Evolutionary conservation across 2,797 vertebrate species (phyloP), one percentile per base, ranked within the genome.

Genomic region (Zenarchopterus dispar): DNA sequence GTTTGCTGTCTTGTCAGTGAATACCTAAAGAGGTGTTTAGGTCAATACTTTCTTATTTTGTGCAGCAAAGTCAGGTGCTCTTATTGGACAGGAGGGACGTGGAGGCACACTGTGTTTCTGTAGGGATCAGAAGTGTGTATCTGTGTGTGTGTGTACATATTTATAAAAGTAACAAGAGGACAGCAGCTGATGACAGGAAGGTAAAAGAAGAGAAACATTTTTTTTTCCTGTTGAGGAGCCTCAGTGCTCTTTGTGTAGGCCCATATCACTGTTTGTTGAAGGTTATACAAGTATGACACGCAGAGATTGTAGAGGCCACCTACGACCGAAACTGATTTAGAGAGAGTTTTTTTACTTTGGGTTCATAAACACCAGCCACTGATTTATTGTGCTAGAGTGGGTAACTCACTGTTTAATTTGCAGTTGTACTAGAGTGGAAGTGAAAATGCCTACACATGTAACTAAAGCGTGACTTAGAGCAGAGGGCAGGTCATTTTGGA

Each of bases 41-140:
- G 73, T 82, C 60, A 62, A 55, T 77, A 60, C 64, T 64, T 68
- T 39, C 45, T 73, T 62, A 61, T 63, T 54, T 71, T 78, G 58
- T 54, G 36, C 45, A 64, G 26, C 67, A 26, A 24, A 44, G 41
- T 41, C 42, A 36, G 47, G 15, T 39, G 5, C 26, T 57, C 10
- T 6, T 56, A 77, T 84, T 74, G 73, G 43, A 56, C 43, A 50
- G 58, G 44, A 59, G 42, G 74, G 56, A 46, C 19, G 17, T 57
- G 69, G 53, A 68, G 78, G 58, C 28, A 16, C 39, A 33, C 15
- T 24, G 16, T 48, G 33, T 28, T 65, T 31, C 66, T 67, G 0
- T 46, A 41, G 56, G 75, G 49, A 69, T 69, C 67, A 56, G 17
- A 76, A 31, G 8, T 28, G 21, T 22, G 48, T 43, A 8, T 57